Evolutionary conservation across 2,113 vertebrate genomes (phyloP).

Genomic region (Noctilio leporinus): DNA sequence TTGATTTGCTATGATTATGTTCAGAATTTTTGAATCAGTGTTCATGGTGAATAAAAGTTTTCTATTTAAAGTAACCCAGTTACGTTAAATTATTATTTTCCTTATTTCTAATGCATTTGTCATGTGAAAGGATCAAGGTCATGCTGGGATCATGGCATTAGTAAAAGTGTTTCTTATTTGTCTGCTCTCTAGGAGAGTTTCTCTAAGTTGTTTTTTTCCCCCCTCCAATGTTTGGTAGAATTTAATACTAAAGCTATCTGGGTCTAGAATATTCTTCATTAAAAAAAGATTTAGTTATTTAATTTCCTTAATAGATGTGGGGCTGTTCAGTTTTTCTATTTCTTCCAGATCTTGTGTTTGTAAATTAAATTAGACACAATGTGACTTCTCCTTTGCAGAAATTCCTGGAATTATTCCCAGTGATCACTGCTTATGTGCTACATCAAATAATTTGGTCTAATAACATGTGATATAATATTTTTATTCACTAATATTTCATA

Average conservation of each 20-base stretch:
- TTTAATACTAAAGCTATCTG: background rate
- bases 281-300: constrained; percentile 24
- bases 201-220: background rate
- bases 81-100: constrained; percentile 23
- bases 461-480: background rate
- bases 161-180: background rate
- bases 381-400: constrained; percentile 22
- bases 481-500: background rate
- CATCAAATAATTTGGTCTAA: background rate
- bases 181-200: background rate
- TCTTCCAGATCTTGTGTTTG: background rate
- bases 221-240: background rate
- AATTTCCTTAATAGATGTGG: background rate
- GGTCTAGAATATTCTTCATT: background rate
- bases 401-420: background rate
- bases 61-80: constrained; percentile 22
- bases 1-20: constrained; percentile 6
- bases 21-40: constrained; percentile 1
- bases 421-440: background rate
- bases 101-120: background rate
- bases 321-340: constrained; percentile 2
- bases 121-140: background rate
- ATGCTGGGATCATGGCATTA: background rate
- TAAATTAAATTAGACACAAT: background rate
- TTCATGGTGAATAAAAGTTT: background rate